Evolutionary conservation across 2,888 invertebrate genomes (phyloP).

Genomic region (Dynastes tityus): DNA sequence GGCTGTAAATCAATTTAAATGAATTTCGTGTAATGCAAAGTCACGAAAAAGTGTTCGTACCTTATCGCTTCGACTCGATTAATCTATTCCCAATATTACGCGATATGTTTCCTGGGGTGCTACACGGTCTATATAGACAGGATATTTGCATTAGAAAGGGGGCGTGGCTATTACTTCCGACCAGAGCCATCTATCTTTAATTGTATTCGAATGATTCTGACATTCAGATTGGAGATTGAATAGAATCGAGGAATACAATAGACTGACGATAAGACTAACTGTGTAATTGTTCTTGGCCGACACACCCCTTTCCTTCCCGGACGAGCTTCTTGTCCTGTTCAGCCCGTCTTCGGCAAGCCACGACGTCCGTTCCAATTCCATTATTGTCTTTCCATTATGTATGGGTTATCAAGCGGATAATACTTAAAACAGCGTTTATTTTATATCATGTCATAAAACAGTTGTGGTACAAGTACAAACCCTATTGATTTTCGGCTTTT

Average conservation of each 20-base stretch:
- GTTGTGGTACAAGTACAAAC: no score
- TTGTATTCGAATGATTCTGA: slow-evolving; percentile 67
- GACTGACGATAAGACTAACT: slow-evolving; percentile 65
- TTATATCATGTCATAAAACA: no score
- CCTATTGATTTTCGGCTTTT: no score
- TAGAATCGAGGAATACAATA: slow-evolving; percentile 64
- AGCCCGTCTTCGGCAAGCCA: slow-evolving; percentile 19
- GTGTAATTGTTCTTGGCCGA: slow-evolving; percentile 63
- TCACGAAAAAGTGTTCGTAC: neutral
- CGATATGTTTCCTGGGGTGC: slow-evolving; percentile 33
- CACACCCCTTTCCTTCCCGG: slow-evolving; percentile 53
- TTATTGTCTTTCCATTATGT: neutral
- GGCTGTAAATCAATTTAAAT: no score
- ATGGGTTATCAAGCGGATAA: neutral
- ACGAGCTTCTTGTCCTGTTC: slow-evolving; percentile 45
- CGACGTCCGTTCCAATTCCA: slow-evolving; percentile 19
- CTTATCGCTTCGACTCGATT: neutral
- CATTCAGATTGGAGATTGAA: slow-evolving; percentile 63
- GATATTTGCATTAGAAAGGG: slow-evolving; percentile 65
- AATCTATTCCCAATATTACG: neutral
- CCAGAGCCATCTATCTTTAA: slow-evolving; percentile 65
- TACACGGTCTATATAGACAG: slow-evolving; percentile 58
- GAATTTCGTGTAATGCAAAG: neutral
- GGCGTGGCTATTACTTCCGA: slow-evolving; percentile 61
- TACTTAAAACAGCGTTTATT: no score